phyloP scores from a whole-genome alignment of 2,797 vertebrate species.

The Eupleurogrammus muticus region DNA sequence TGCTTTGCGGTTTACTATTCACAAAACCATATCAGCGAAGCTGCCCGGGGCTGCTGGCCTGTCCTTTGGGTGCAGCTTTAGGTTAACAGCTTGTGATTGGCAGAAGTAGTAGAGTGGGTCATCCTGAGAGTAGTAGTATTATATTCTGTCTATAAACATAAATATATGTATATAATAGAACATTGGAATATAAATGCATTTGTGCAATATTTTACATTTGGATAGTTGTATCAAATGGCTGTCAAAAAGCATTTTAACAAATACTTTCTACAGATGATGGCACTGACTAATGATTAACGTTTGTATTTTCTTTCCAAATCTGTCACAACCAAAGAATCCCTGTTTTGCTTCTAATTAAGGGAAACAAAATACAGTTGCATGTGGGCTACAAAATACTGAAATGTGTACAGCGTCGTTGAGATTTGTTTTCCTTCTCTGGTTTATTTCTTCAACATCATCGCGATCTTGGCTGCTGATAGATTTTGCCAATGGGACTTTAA shows the following conservation, averaged over 20 bases:
- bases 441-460: neutral
- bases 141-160: too few species aligned
- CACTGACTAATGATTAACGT: slow-evolving; percentile 9
- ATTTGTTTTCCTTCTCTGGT: neutral
- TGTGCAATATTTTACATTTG: slow-evolving; percentile 12
- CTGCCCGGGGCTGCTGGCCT: too few species aligned
- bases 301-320: slow-evolving; percentile 19
- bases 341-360: slow-evolving; percentile 21
- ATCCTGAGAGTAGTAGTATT: neutral
- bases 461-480: slow-evolving; percentile 1
- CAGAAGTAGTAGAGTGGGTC: too few species aligned
- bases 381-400: slow-evolving; percentile 9
- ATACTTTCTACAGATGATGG: slow-evolving; percentile 12
- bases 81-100: too few species aligned
- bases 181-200: neutral
- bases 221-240: slow-evolving; percentile 4
- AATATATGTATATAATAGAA: neutral
- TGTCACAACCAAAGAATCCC: slow-evolving; percentile 16
- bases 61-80: too few species aligned
- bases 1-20: too few species aligned
- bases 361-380: slow-evolving; percentile 21
- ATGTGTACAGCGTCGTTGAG: neutral
- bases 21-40: too few species aligned
- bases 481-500: slow-evolving; percentile 16
- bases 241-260: slow-evolving; percentile 8